Base-by-base conservation (phyloP, 2,888 invertebrate genomes). In the Drosophila prolongata region DNA sequence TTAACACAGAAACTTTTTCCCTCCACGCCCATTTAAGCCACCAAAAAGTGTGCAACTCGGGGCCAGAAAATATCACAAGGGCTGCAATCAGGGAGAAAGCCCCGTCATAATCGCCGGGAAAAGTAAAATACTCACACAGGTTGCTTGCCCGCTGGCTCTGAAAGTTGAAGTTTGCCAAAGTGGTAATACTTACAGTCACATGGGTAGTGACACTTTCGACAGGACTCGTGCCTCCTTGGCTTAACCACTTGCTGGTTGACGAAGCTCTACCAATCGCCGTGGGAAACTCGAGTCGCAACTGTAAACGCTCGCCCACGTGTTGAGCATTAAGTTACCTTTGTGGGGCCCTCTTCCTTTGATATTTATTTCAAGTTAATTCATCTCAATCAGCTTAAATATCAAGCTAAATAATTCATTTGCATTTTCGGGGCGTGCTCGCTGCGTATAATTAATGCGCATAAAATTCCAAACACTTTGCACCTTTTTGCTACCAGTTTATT, bases 351-450 rank as follows among this genome's bases (percentile, higher is more conserved):
- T 49, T 75, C 71, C 55, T 72, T 59, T 66, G 67, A 56, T 67
- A 73, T 83, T 76, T 59, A 70, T 83, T 77, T 76, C 74, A 62
- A 74, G 80, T 75, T 87, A 82, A 83, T 83, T 83, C 76, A 79
- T 83, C 80, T 87, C 83, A 85, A 83, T 83, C 83, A 76, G 86
- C 80, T 87, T 85, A 87, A 85, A 87, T 81, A 77, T 84, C 77
- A 72, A 54, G 70, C 69, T 78, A 68, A 87, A 87, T 79, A 82
- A 77, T 85, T 82, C 64, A 83, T 82, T 81, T 87, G 67, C 76
- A 68, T 72, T 64, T 44, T 6, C 11, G 35, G 46, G 62, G 38
- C 42, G 49, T 57, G 43, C 16, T 50, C 56, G 35, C 55, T 54
- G 42, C 49, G 59, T 64, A 75, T 86, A 86, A 88, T 82, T 86